Percentiles rank a stretch among this genome's conserved stretches.
Evolutionary conservation across 2,113 vertebrate genomes (phyloP).

Genomic region (Canis aureus): DNA sequence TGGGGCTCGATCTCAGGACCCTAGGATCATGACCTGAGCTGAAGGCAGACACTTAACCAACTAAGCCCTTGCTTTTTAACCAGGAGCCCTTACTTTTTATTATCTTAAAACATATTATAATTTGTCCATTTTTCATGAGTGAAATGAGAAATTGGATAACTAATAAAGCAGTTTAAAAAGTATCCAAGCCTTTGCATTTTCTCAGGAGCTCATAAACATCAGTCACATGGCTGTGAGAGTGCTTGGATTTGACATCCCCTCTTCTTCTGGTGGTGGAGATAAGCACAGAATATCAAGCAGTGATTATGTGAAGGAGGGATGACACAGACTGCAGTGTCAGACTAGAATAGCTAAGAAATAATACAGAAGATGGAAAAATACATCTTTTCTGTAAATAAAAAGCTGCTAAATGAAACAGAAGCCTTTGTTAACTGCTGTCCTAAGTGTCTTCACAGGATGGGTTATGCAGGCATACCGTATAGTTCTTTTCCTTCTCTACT

Average conservation of each 20-base stretch:
- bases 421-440: neutral
- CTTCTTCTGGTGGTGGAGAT: neutral
- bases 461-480: neutral
- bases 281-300: neutral
- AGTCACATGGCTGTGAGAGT: neutral
- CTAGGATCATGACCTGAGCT: too few species aligned
- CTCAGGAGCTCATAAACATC: neutral
- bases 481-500: neutral
- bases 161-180: constrained; percentile 47
- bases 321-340: neutral
- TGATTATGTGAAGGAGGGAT: neutral
- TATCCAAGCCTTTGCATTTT: constrained; percentile 6
- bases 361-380: neutral
- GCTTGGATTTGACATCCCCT: neutral
- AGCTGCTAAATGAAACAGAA: neutral
- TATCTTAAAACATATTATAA: neutral
- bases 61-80: too few species aligned
- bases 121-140: constrained; percentile 15
- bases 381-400: neutral
- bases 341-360: constrained; percentile 27
- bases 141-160: constrained; percentile 17
- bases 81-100: neutral
- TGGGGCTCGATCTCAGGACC: too few species aligned
- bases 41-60: too few species aligned
- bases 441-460: neutral